Conservation (phyloP, 2,113 vertebrate genomes). For the Argyrosomus japonicus region DNA sequence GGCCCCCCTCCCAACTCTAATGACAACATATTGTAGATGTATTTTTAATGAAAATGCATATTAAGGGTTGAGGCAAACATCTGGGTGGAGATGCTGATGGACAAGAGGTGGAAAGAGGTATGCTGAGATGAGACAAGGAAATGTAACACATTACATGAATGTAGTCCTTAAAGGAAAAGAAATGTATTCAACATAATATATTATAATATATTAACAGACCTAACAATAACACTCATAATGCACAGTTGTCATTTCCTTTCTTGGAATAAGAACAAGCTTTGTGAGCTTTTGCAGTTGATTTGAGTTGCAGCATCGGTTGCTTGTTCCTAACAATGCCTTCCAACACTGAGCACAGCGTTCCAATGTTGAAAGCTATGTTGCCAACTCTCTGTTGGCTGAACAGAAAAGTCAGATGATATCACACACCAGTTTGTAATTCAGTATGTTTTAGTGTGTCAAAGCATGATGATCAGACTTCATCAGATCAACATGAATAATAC, state of each 20-base stretch:
- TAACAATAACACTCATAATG: neutral
- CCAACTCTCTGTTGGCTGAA: conserved; percentile 30
- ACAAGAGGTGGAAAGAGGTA: conserved; percentile 29
- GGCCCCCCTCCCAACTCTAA: conserved; percentile 12
- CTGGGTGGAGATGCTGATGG: conserved; percentile 58
- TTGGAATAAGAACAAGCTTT: conserved; percentile 31
- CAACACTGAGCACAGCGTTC: conserved; percentile 17
- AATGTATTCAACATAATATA: neutral
- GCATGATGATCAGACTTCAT: neutral
- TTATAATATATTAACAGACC: neutral
- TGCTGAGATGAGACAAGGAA: neutral
- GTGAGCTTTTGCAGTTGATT: neutral
- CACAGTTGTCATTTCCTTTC: neutral
- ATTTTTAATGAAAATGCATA: conserved; percentile 68
- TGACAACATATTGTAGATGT: conserved; percentile 56
- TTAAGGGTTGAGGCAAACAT: conserved; percentile 56
- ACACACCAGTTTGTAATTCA: conserved; percentile 23
- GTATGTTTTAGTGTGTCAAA: conserved; percentile 10
- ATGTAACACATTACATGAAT: neutral
- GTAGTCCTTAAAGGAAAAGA: no score
- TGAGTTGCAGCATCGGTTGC: neutral
- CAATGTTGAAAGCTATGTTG: neutral
- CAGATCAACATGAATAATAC: neutral
- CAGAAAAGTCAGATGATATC: conserved; percentile 36
- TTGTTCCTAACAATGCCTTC: conserved; percentile 9